These are phyloP conservation scores for Xestia rhomboidea DNA, from an alignment of 2,888 invertebrate genomes.

Conservation along the genomic window DNA sequence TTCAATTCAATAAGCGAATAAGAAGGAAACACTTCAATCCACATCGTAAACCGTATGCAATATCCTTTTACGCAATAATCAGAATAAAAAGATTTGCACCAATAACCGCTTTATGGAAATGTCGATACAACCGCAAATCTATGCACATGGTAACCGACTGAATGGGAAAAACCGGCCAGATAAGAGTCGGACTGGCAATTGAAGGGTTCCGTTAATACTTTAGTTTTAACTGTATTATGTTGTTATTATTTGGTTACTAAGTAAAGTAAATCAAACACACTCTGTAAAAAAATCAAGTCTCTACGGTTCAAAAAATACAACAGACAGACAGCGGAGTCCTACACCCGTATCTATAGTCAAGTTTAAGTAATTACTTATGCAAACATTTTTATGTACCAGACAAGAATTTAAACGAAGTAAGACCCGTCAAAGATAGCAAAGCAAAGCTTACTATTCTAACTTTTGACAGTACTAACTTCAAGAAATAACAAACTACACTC, in stretches of 20 bases:
- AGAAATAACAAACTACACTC: too few species aligned
- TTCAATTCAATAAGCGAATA: background rate
- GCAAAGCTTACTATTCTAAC: too few species aligned
- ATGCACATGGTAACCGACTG: background rate
- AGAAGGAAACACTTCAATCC: background rate
- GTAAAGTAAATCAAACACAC: too few species aligned
- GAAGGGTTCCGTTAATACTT: background rate
- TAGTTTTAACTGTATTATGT: background rate
- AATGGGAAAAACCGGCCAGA: background rate
- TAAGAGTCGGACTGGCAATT: background rate
- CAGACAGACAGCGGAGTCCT: too few species aligned
- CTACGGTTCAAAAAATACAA: too few species aligned
- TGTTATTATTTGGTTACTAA: background rate
- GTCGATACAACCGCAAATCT: background rate
- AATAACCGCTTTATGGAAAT: background rate
- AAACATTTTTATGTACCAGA: too few species aligned
- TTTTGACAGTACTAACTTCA: too few species aligned
- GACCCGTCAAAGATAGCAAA: too few species aligned
- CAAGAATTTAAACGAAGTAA: too few species aligned
- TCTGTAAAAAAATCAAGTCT: too few species aligned
- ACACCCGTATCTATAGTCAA: too few species aligned
- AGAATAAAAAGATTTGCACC: conserved; percentile 5
- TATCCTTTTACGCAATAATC: background rate
- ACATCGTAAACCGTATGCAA: background rate
- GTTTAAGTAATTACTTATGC: too few species aligned